phyloP scores from a whole-genome alignment of 2,113 vertebrate genomes.

The Acanthochromis polyacanthus region DNA sequence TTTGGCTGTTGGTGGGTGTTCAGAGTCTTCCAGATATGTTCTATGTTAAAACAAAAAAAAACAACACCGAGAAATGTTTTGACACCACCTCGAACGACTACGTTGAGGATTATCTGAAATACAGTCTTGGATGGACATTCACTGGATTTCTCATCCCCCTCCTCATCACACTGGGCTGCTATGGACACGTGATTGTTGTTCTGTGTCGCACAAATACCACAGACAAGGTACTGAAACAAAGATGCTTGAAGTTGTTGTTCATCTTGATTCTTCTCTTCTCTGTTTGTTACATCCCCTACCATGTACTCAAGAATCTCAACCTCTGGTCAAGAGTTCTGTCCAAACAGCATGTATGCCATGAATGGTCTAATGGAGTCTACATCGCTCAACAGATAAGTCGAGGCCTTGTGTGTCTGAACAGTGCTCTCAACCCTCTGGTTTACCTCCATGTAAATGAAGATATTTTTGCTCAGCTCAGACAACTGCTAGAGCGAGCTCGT shows the following conservation, averaged over 20 bases:
- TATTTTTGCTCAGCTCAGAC: constrained; percentile 44
- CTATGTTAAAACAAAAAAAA: constrained; percentile 64
- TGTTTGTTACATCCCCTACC: constrained; percentile 87
- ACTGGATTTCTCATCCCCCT: constrained; percentile 84
- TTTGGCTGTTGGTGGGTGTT: constrained; percentile 82
- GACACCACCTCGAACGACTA: constrained; percentile 62
- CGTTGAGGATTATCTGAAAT: constrained; percentile 73
- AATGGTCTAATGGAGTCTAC: constrained; percentile 75
- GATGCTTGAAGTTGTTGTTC: constrained; percentile 80
- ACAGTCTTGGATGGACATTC: constrained; percentile 76
- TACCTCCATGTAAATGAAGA: constrained; percentile 78
- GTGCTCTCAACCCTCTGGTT: constrained; percentile 87
- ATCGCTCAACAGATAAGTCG: constrained; percentile 84
- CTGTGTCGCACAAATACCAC: constrained; percentile 70
- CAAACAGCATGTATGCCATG: constrained; percentile 37
- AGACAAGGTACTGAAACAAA: constrained; percentile 74
- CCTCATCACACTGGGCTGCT: constrained; percentile 84
- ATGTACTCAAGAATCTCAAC: constrained; percentile 86
- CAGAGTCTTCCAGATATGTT: constrained; percentile 82
- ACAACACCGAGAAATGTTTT: constrained; percentile 12
- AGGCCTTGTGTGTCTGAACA: constrained; percentile 87
- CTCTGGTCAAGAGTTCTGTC: constrained; percentile 76
- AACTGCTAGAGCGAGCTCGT: background rate
- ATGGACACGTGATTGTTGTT: constrained; percentile 81
- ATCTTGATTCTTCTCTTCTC: constrained; percentile 86